Evolutionary conservation across 2,888 invertebrate species (phyloP), one percentile per base, ranked within the genome.

Genomic region (Oxytorus armatus): DNA sequence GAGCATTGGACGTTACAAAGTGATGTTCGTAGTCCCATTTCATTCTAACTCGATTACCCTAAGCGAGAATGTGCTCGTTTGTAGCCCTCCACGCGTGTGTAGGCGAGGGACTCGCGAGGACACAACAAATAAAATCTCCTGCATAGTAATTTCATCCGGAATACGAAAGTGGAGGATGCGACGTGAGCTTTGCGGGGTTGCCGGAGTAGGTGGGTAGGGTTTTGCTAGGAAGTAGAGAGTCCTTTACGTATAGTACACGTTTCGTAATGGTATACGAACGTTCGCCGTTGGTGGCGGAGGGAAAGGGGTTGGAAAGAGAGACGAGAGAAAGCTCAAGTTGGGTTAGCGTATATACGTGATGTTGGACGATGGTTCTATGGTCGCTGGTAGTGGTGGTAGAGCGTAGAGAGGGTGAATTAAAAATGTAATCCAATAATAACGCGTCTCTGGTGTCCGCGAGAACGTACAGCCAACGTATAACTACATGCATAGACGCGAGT

Each of bases 371-470:
- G 78, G 84, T 81, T 79, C 77, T 77, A 47, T 55, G 75, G 42
- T 44, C 51, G 78, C 77, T 82, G 80, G 63, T 77, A 59, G 51
- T 66, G 33, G 65, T 72, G 42, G 57, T 53, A 11, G 47, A 75
- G 84, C 82, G 83, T 83, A 87, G 90, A 89, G 90, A 89, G 90
- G 89, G 88, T 88, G 90, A 90, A 91, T 92, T 92, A 92, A 91
- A 92, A 92, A 92, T 91, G 91, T 91, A 92, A 91, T 92, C 91
- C 91, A 91, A 91, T 92, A 91, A 91, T 91, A 91, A 91, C 90
- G 90, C 89, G 90, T 90, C 91, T 90, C 90, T 89, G 89, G 89
- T 89, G 90, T 89, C 89, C 89, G 88, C 79, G 72, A 77, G 75
- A 81, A 81, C 81, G 77, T 80, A 72, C 73, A 80, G 53, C 57